These are phyloP conservation scores for Megalops cyprinoides DNA, from an alignment of 2,797 vertebrate species.

Conservation along the genomic window DNA sequence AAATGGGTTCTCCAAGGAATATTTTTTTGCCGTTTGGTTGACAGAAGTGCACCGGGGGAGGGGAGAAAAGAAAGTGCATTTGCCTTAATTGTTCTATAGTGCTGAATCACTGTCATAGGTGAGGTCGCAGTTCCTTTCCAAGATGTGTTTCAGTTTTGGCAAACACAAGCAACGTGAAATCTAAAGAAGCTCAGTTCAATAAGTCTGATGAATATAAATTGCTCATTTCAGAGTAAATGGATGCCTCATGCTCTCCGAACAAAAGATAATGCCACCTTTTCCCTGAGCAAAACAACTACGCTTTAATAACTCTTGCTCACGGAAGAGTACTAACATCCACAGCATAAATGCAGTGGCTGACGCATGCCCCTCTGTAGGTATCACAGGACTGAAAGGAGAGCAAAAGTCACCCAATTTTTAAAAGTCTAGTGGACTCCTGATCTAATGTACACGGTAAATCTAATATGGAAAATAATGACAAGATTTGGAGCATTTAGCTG, in stretches of 20 bases:
- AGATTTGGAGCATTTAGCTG: not conserved
- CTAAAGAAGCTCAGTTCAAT: constrained; percentile 37
- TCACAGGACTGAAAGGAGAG: not conserved
- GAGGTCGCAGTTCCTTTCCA: constrained; percentile 1
- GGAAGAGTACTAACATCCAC: constrained; percentile 3
- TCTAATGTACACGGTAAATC: not conserved
- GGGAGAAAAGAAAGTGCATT: not conserved
- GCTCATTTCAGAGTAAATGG: constrained; percentile 56
- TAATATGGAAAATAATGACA: not conserved
- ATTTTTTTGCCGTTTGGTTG: not conserved
- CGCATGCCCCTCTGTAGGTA: no score
- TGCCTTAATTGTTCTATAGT: constrained; percentile 4
- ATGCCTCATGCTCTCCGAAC: constrained; percentile 29
- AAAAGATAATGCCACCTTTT: constrained; percentile 30
- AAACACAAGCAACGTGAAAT: constrained; percentile 25
- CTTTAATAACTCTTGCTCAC: constrained; percentile 20
- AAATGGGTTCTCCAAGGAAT: not conserved
- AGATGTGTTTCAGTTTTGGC: constrained; percentile 17
- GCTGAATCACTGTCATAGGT: constrained; percentile 11
- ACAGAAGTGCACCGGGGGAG: constrained; percentile 4
- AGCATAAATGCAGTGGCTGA: not conserved
- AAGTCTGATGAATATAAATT: constrained; percentile 57
- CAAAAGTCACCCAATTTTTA: not conserved
- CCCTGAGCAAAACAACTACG: constrained; percentile 21
- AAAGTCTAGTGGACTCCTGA: not conserved